phyloP scores from a whole-genome alignment of 2,113 vertebrate species.

The Motacilla alba region DNA sequence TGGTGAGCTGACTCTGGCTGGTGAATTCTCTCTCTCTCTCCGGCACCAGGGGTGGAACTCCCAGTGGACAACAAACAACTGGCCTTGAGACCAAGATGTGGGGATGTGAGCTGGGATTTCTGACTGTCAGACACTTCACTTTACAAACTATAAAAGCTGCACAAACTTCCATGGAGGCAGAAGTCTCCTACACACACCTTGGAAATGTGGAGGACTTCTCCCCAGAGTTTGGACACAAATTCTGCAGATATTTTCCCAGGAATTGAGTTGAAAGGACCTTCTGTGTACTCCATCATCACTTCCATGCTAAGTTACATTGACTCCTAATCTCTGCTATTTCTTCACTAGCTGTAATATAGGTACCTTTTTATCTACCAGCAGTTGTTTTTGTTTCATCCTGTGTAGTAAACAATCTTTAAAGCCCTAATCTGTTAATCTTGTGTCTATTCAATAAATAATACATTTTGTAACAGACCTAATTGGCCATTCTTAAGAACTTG shows the following conservation, averaged over 20 bases:
- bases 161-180: neutral
- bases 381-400: neutral
- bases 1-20: neutral
- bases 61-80: neutral
- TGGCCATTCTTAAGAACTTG: neutral
- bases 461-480: neutral
- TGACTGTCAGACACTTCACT: neutral
- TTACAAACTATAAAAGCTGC: neutral
- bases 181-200: neutral
- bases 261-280: neutral
- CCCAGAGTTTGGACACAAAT: neutral
- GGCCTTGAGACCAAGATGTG: neutral
- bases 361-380: neutral
- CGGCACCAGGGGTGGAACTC: neutral
- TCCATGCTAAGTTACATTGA: neutral
- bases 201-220: neutral
- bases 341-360: neutral
- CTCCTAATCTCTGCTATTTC: neutral
- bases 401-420: neutral
- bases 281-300: neutral
- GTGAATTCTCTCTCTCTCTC: neutral
- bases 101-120: neutral
- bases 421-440: neutral
- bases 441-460: neutral
- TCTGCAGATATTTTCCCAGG: rapidly evolving